Evolutionary conservation across 2,888 invertebrate species (phyloP).

Genomic region (Scaeva pyrastri): DNA sequence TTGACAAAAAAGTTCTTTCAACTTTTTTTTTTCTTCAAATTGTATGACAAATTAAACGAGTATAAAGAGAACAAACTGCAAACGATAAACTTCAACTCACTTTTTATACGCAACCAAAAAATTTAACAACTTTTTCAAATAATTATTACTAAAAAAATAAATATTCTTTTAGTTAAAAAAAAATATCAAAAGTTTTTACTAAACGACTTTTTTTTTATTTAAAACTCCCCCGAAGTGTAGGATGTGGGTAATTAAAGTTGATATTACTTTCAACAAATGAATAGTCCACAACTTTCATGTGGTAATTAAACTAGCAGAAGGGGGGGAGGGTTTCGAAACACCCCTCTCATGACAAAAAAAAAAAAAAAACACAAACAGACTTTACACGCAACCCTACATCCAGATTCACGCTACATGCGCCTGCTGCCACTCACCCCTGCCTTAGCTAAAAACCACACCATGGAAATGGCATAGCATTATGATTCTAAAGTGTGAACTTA

Average conservation of each 20-base stretch:
- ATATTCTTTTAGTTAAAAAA: too few relatives aligned
- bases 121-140: too few relatives aligned
- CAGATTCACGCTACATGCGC: not conserved
- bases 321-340: not conserved
- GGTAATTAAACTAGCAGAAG: constrained; percentile 61
- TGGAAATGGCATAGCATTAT: constrained; percentile 2
- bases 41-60: too few relatives aligned
- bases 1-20: too few relatives aligned
- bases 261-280: constrained; percentile 65
- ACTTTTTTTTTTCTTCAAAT: too few relatives aligned
- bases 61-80: too few relatives aligned
- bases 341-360: not conserved
- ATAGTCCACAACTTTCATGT: constrained; percentile 62
- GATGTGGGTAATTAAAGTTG: constrained; percentile 60
- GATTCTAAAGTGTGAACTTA: constrained; percentile 45
- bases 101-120: too few relatives aligned
- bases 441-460: constrained; percentile 18
- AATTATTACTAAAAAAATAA: too few relatives aligned
- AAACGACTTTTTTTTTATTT: not conserved
- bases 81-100: too few relatives aligned
- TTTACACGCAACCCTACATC: not conserved
- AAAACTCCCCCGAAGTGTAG: not conserved
- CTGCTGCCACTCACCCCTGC: not conserved
- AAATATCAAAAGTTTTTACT: not conserved
- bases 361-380: not conserved